Evolutionary conservation across 1,140 invertebrate genomes (phyloP), one percentile per base, ranked within the genome.

Genomic region (Drosophila tristis): DNA sequence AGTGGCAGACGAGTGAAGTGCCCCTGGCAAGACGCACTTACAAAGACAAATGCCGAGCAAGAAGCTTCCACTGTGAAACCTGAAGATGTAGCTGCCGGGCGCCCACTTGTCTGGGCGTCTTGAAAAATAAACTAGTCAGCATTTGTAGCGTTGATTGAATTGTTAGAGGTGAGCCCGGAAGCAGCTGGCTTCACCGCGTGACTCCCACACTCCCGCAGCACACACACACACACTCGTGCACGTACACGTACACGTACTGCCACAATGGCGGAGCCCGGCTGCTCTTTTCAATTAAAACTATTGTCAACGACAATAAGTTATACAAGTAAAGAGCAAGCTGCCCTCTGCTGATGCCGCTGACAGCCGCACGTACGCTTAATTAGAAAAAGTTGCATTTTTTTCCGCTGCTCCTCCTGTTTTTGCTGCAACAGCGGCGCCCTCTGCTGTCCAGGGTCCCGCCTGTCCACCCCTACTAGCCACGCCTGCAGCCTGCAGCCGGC

Each of bases 251-350:
- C 9, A 57, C 50, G 49, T 29, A 45, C 48, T 20, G 15, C 15
- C 5, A 15, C 13, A 48, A 43, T 15, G 23, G 20, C 20, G 20
- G 43, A 26, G 26, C 15, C 42, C 44, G 16, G 62, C 47, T 42
- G 60, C 75, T 84, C 75, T 84, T 89, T 84, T 84, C 85, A 89
- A 89, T 89, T 89, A 89, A 89, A 89, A 80, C 84, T 77, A 89
- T 89, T 89, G 84, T 84, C 84, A 80, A 71, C 84, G 84, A 77
- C 84, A 89, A 87, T 86, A 87, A 87, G 84, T 87, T 87, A 72
- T 74, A 72, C 78, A 82, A 85, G 72, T 59, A 73, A 59, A 59
- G 56, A 80, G 68, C 73, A 54, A 66, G 63, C 70, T 58, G 59
- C 48, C 35, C 75, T 66, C 49, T 77, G 67, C 74, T 84, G 75